Evolutionary conservation across 2,113 vertebrate species (phyloP).

Genomic region (Brienomyrus longianalis): DNA sequence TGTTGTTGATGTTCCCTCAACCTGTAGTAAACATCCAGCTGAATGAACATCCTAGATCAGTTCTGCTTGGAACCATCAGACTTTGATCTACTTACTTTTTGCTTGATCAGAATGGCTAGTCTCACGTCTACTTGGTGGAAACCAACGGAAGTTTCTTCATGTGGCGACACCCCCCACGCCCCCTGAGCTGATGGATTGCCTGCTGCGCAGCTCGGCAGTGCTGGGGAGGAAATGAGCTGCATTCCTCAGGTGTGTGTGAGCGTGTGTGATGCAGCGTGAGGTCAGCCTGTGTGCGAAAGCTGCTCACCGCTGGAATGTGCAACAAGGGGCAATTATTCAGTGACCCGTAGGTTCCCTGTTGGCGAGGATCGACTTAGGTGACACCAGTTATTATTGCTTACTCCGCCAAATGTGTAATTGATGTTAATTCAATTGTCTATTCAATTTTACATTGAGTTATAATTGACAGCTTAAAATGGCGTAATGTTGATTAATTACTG

Average conservation of each 20-base stretch:
- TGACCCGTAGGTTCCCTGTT: background rate
- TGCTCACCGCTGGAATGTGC: background rate
- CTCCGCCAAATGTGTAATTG: background rate
- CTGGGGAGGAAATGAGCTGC: background rate
- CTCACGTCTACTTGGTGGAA: background rate
- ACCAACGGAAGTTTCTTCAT: background rate
- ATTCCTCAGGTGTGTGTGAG: constrained; percentile 4
- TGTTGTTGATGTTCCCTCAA: background rate
- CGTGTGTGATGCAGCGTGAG: background rate
- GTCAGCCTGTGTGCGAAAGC: background rate
- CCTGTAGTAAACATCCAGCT: background rate
- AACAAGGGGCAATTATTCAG: background rate
- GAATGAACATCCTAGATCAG: background rate
- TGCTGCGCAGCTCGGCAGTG: background rate
- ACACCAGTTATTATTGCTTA: background rate
- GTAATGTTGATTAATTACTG: background rate
- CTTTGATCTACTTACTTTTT: background rate
- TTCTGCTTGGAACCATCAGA: background rate
- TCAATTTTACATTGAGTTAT: background rate
- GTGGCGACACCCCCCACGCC: background rate
- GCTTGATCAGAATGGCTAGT: background rate
- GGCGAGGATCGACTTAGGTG: background rate
- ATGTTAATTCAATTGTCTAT: background rate
- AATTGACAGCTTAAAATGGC: background rate
- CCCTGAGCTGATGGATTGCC: background rate